Conservation (phyloP, 1,140 invertebrate genomes). For the Leptinotarsa defecta region DNA sequence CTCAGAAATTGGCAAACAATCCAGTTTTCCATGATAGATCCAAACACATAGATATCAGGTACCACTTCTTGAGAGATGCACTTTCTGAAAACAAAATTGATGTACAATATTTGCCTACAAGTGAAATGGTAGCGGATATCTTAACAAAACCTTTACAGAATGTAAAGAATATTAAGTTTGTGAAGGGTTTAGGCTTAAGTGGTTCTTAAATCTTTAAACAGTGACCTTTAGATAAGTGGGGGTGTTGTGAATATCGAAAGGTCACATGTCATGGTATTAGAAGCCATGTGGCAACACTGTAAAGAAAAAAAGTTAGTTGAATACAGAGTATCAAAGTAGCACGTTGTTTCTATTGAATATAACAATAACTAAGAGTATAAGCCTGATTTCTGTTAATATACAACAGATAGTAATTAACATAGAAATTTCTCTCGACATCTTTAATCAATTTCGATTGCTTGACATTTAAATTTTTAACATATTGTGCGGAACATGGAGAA, state of each 20-base stretch:
- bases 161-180: slow-evolving; percentile 12
- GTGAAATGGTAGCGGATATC: slow-evolving; percentile 21
- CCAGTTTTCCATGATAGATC: slow-evolving; percentile 42
- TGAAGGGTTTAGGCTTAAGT: slow-evolving; percentile 14
- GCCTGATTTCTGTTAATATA: no score
- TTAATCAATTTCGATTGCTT: no score
- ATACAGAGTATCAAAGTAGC: no score
- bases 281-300: no score
- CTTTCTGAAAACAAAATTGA: not conserved
- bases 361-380: no score
- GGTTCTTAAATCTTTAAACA: not conserved
- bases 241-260: slow-evolving; percentile 2
- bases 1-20: slow-evolving; percentile 44
- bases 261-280: no score
- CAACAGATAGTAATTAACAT: no score
- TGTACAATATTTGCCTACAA: slow-evolving; percentile 9
- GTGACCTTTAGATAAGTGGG: not conserved
- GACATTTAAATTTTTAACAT: no score
- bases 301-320: no score
- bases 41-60: slow-evolving; percentile 53
- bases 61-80: slow-evolving; percentile 50
- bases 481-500: no score
- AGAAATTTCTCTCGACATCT: no score
- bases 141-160: slow-evolving; percentile 18
- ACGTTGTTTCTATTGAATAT: no score